Percentiles rank a stretch among this genome's conserved stretches.
These are phyloP conservation scores for Puntigrus tetrazona DNA, from an alignment of 2,113 vertebrate species.

Conservation along the genomic window DNA sequence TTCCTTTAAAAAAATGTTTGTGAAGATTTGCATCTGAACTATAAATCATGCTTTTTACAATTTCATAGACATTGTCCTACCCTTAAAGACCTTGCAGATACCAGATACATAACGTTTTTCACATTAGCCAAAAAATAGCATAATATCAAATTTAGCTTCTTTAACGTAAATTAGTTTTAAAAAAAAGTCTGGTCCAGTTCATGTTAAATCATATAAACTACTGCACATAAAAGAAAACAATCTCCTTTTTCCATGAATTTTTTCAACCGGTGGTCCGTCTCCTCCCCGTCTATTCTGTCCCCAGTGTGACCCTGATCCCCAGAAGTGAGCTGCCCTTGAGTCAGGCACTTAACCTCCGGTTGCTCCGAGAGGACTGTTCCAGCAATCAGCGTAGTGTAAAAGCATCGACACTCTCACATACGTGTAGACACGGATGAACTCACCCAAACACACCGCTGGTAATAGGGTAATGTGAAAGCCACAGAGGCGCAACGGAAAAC, in stretches of 20 bases:
- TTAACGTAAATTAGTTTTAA: background rate
- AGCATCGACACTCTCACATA: constrained; percentile 20
- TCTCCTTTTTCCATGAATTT: background rate
- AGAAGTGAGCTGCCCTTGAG: background rate
- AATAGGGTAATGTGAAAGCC: constrained; percentile 44
- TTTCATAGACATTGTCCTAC: no score
- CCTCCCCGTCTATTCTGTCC: background rate
- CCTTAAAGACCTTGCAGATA: no score
- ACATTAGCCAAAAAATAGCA: no score
- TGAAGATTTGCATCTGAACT: no score
- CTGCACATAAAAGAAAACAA: background rate
- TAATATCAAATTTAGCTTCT: background rate
- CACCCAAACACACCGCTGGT: constrained; percentile 24
- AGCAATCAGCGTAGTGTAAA: constrained; percentile 2
- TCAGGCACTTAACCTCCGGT: constrained; percentile 16
- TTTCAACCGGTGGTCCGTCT: background rate
- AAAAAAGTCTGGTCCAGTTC: background rate
- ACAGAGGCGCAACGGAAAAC: constrained; percentile 15
- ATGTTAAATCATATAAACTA: background rate
- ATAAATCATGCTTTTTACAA: no score
- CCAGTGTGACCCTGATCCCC: background rate
- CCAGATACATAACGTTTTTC: no score
- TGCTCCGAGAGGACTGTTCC: background rate
- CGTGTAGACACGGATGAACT: constrained; percentile 32
- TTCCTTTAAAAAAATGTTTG: no score